Conservation (phyloP, 2,113 vertebrate genomes). For the Lophura nycthemera region DNA sequence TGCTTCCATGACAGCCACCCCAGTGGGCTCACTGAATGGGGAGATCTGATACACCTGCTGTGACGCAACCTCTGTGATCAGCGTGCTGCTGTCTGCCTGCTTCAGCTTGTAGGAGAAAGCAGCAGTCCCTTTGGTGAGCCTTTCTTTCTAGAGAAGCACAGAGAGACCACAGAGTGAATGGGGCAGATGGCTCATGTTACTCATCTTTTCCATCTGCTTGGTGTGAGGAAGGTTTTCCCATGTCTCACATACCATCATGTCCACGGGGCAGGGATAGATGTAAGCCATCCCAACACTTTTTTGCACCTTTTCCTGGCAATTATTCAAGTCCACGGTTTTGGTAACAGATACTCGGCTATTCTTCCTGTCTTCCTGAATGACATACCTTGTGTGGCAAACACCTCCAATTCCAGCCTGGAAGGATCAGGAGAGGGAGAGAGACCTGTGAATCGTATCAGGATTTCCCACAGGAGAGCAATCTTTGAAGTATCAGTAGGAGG, state of each 20-base stretch:
- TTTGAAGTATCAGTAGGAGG: neutral
- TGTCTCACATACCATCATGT: slow-evolving; percentile 55
- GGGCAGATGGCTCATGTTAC: neutral
- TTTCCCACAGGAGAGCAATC: neutral
- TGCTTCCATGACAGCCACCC: slow-evolving; percentile 80
- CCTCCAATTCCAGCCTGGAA: slow-evolving; percentile 84
- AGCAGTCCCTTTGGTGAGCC: slow-evolving; percentile 77
- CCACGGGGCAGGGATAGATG: slow-evolving; percentile 69
- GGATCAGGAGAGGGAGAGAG: neutral
- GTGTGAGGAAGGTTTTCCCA: neutral
- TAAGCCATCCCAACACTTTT: slow-evolving; percentile 80
- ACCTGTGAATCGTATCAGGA: neutral
- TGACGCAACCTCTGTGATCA: slow-evolving; percentile 79
- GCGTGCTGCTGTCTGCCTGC: slow-evolving; percentile 26
- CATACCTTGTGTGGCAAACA: slow-evolving; percentile 84
- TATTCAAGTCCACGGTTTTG: slow-evolving; percentile 83
- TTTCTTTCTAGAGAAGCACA: slow-evolving; percentile 71
- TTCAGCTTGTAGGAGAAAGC: slow-evolving; percentile 82
- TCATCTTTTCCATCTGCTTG: too few species aligned
- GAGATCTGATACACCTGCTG: slow-evolving; percentile 83
- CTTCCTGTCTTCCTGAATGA: slow-evolving; percentile 80
- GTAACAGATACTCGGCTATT: slow-evolving; percentile 68
- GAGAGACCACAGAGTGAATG: neutral
- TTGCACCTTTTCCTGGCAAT: slow-evolving; percentile 81
- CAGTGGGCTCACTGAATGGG: slow-evolving; percentile 76